Evolutionary conservation across 2,797 vertebrate species (phyloP).

Genomic region (Diplodus puntazzo): DNA sequence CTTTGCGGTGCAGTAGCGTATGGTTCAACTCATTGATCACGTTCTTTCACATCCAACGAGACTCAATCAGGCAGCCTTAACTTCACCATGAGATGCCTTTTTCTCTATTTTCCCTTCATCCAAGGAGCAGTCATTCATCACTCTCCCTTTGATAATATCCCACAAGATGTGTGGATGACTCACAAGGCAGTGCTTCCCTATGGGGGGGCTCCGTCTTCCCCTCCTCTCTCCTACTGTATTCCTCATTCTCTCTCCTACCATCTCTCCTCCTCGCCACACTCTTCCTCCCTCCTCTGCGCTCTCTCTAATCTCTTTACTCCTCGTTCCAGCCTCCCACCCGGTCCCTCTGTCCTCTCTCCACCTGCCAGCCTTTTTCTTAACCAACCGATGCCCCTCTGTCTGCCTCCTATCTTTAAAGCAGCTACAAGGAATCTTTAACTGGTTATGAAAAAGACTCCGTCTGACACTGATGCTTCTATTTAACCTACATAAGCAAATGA

Average conservation of each 20-base stretch:
- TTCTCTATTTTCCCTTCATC: conserved; percentile 37
- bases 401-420: background rate
- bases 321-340: conserved; percentile 44
- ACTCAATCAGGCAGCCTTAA: conserved; percentile 34
- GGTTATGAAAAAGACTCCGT: no score
- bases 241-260: conserved; percentile 33
- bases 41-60: conserved; percentile 43
- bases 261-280: conserved; percentile 24
- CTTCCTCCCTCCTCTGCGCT: conserved; percentile 37
- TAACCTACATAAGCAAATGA: no score
- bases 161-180: conserved; percentile 58
- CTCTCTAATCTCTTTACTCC: conserved; percentile 66
- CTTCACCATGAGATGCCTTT: conserved; percentile 34
- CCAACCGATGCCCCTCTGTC: conserved; percentile 18
- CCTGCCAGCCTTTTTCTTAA: conserved; percentile 52
- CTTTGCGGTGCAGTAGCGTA: background rate
- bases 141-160: conserved; percentile 57
- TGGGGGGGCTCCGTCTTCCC: conserved; percentile 34
- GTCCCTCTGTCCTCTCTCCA: conserved; percentile 45
- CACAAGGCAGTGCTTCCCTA: conserved; percentile 58
- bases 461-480: no score
- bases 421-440: no score
- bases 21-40: conserved; percentile 15
- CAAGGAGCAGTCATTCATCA: conserved; percentile 54
- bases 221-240: conserved; percentile 40